A percentile compares a stretch with the other conserved stretches of the same genome.
phyloP scores from a whole-genome alignment of 2,113 vertebrate species.

The Corvus moneduloides region DNA sequence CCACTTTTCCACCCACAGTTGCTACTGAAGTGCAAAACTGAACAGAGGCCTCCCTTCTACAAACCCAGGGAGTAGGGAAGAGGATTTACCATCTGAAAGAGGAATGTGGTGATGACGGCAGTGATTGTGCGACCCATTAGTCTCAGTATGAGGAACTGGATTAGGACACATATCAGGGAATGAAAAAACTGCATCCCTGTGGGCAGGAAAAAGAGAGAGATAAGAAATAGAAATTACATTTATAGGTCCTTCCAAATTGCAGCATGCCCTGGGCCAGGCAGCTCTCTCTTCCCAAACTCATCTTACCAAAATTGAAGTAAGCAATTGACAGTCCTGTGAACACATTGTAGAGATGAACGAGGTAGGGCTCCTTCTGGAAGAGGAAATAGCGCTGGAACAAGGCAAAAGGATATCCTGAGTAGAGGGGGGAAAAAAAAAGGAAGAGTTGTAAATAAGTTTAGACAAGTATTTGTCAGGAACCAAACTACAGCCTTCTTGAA shows the following conservation, averaged over 20 bases:
- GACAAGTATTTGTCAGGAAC: not conserved
- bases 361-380: slow-evolving; percentile 86
- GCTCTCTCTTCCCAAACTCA: not conserved
- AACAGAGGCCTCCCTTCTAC: not conserved
- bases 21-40: not conserved
- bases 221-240: not conserved
- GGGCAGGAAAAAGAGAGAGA: not conserved
- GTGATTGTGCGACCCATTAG: slow-evolving; percentile 96
- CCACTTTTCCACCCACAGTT: not conserved
- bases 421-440: not conserved
- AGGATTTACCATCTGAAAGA: slow-evolving; percentile 91
- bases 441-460: not conserved
- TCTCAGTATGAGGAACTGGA: slow-evolving; percentile 94
- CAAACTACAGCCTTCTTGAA: not conserved
- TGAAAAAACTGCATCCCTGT: slow-evolving; percentile 89
- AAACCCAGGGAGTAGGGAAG: not conserved
- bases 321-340: slow-evolving; percentile 89
- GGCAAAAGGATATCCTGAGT: slow-evolving; percentile 90
- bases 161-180: slow-evolving; percentile 84
- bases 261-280: slow-evolving; percentile 64
- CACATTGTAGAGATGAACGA: slow-evolving; percentile 88
- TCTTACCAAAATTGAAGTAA: slow-evolving; percentile 97
- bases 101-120: slow-evolving; percentile 83
- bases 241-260: not conserved
- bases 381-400: slow-evolving; percentile 87